Evolutionary conservation across 2,888 invertebrate genomes (phyloP).

Genomic region (Eilema griseolum): DNA sequence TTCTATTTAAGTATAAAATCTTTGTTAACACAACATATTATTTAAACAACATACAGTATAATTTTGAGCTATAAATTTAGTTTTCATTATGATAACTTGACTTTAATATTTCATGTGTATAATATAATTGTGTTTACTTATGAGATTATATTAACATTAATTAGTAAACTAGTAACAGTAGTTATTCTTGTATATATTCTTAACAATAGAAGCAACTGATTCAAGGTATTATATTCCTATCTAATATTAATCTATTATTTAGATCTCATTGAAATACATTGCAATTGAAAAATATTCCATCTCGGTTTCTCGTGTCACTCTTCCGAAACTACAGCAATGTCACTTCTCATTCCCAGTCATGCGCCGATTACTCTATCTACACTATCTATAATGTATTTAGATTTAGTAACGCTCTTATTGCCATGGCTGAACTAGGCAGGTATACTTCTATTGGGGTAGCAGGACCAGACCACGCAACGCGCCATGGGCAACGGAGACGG

Average conservation of each 20-base stretch:
- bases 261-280: constrained; percentile 9
- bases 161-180: constrained; percentile 12
- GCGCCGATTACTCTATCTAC: constrained; percentile 11
- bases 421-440: background rate
- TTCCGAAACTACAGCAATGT: constrained; percentile 7
- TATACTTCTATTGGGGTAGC: background rate
- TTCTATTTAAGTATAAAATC: constrained; percentile 56
- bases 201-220: constrained; percentile 33
- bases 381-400: constrained; percentile 25
- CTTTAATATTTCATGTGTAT: constrained; percentile 14
- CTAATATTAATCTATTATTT: constrained; percentile 13
- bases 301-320: constrained; percentile 25
- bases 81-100: constrained; percentile 3
- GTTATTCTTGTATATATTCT: constrained; percentile 13
- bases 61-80: constrained; percentile 32
- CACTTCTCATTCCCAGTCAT: background rate
- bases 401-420: constrained; percentile 18
- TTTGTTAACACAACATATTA: constrained; percentile 58
- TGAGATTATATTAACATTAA: background rate
- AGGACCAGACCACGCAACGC: no score
- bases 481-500: no score
- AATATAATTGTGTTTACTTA: constrained; percentile 11
- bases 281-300: constrained; percentile 7
- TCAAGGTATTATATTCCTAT: constrained; percentile 21
- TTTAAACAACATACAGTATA: constrained; percentile 53